These are phyloP conservation scores for Bombus fervidus DNA, from an alignment of 1,140 invertebrate species.

Conservation along the genomic window DNA sequence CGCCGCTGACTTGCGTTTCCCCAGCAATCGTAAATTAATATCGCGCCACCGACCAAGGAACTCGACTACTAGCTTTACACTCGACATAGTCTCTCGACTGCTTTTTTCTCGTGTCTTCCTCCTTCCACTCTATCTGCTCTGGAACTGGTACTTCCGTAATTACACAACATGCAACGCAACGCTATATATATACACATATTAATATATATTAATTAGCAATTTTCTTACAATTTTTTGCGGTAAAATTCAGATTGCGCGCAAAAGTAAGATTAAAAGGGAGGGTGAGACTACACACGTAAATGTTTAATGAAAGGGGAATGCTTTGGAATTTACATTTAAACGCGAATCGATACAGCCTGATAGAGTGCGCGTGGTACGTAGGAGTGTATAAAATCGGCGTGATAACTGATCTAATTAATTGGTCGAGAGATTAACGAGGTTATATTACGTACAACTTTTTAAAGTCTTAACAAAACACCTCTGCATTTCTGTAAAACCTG, in stretches of 20 bases:
- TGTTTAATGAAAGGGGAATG: background rate
- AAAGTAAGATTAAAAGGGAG: background rate
- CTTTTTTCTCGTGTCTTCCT: background rate
- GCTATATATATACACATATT: background rate
- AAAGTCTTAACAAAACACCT: background rate
- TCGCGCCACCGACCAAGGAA: background rate
- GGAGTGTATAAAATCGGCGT: no score
- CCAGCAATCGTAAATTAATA: conserved; percentile 35
- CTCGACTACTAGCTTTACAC: background rate
- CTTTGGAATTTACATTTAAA: conserved; percentile 13
- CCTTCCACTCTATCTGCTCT: background rate
- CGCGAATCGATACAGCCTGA: background rate
- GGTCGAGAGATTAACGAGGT: background rate
- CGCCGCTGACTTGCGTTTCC: conserved; percentile 10
- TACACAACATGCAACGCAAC: background rate
- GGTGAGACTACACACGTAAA: background rate
- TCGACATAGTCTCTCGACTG: background rate
- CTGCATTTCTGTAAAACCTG: no score
- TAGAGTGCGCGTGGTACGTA: background rate
- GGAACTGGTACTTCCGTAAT: background rate
- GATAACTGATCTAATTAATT: background rate
- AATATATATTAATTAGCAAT: background rate
- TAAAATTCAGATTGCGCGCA: background rate
- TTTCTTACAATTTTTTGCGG: background rate
- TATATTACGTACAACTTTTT: background rate